These are phyloP conservation scores for Zootoca vivipara DNA, from an alignment of 2,113 vertebrate genomes.

Conservation along the genomic window DNA sequence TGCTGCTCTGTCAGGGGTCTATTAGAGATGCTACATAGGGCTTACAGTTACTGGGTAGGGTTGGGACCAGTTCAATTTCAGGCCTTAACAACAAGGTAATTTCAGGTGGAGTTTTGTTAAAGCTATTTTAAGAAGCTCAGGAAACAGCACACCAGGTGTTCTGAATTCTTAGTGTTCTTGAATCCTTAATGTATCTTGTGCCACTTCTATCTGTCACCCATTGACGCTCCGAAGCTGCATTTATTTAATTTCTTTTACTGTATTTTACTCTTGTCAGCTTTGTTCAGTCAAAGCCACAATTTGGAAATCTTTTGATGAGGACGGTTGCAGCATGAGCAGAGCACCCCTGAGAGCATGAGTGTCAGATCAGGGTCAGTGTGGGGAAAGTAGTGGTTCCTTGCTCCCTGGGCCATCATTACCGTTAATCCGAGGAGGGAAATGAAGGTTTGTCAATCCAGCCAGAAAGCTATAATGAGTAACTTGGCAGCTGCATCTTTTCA, in stretches of 20 bases:
- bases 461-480: neutral
- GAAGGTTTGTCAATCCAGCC: neutral
- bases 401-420: neutral
- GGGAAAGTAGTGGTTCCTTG: neutral
- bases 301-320: slow-evolving; percentile 10
- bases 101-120: slow-evolving; percentile 18
- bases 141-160: neutral
- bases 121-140: neutral
- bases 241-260: neutral
- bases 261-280: slow-evolving; percentile 33
- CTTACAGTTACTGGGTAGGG: rapidly evolving
- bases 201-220: neutral
- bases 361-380: neutral
- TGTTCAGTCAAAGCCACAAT: slow-evolving; percentile 23
- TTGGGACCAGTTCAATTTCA: neutral
- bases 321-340: neutral
- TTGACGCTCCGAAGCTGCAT: neutral
- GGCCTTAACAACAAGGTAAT: neutral
- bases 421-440: neutral
- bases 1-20: neutral
- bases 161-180: neutral
- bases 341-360: neutral
- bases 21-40: rapidly evolving
- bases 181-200: neutral
- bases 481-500: neutral